These are phyloP conservation scores for Hydractinia echinata DNA, from an alignment of 30 jellyfish, hydroid and myxozoan species.

Conservation along the genomic window DNA sequence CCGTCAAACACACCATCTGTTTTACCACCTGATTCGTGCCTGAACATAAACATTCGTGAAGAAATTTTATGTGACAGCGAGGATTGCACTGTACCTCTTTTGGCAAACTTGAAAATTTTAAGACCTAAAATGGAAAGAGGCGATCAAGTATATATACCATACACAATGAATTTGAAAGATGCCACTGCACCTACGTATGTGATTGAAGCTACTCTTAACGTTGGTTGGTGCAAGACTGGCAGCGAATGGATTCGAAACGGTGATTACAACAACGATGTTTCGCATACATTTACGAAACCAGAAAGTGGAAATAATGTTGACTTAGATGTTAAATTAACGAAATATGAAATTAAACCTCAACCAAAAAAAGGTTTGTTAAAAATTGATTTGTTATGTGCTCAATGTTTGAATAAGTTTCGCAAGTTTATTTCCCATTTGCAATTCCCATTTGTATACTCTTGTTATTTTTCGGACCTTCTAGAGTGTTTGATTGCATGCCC, in stretches of 20 bases:
- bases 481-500: constrained; percentile 48
- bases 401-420: no score
- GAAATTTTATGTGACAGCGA: constrained; percentile 1
- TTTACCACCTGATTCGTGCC: not conserved
- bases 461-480: no score
- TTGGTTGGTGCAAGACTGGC: constrained; percentile 7
- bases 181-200: not conserved
- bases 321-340: no score
- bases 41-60: not conserved
- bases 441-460: no score
- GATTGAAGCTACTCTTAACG: not conserved
- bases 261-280: not conserved
- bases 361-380: no score
- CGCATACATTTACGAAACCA: constrained; percentile 11
- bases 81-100: constrained; percentile 8
- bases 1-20: not conserved
- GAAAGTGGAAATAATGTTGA: not conserved
- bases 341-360: no score
- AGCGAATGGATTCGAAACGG: not conserved
- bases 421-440: no score
- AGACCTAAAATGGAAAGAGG: not conserved
- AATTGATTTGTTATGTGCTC: no score
- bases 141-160: not conserved
- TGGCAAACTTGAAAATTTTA: not conserved
- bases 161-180: not conserved